Evolutionary conservation across 2,113 vertebrate genomes (phyloP).

Genomic region (Perca flavescens): DNA sequence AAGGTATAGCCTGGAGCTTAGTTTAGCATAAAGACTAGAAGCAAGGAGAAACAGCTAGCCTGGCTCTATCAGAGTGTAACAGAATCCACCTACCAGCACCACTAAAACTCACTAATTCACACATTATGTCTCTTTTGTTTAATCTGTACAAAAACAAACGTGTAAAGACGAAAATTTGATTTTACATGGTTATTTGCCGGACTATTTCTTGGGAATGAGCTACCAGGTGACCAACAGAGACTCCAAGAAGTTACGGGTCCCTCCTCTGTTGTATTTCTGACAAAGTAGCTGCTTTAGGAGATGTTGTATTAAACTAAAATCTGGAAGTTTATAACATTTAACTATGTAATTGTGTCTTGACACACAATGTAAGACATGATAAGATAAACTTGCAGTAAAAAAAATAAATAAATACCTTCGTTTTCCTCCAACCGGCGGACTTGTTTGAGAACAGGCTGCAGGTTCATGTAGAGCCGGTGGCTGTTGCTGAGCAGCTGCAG

Average conservation of each 20-base stretch:
- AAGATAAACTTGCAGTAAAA: not conserved
- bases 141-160: not conserved
- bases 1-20: not conserved
- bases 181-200: not conserved
- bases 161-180: not conserved
- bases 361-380: not conserved
- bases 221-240: not conserved
- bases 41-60: not conserved
- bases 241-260: too few relatives aligned
- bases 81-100: not conserved
- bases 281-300: not conserved
- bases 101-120: not conserved
- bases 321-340: not conserved
- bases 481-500: slow-evolving; percentile 98
- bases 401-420: slow-evolving; percentile 89
- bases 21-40: not conserved
- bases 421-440: slow-evolving; percentile 95
- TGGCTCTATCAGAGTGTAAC: not conserved
- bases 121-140: not conserved
- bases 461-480: slow-evolving; percentile 98
- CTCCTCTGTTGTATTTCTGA: not conserved
- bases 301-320: not conserved
- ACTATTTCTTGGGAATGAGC: not conserved
- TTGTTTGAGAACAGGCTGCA: slow-evolving; percentile 95
- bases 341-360: not conserved